Percentiles rank a stretch among this genome's conserved stretches.
Conservation (phyloP, 2,113 vertebrate genomes). For the Stigmatopora argus region DNA sequence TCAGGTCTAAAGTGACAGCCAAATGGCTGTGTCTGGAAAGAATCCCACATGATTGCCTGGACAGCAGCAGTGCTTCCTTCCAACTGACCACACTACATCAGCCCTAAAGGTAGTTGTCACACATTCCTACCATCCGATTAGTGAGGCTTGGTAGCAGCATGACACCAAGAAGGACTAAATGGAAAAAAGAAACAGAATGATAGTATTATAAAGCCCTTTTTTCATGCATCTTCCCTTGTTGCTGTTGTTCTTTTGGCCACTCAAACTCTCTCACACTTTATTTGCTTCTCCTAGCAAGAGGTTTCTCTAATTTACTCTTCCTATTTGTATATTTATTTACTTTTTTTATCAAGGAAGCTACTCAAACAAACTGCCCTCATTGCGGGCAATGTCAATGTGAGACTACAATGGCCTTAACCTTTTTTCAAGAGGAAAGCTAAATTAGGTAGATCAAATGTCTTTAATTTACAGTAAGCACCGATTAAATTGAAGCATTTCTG, state of each 20-base stretch:
- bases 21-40: constrained; percentile 25
- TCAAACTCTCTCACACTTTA: constrained; percentile 5
- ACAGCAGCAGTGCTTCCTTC: constrained; percentile 46
- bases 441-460: constrained; percentile 12
- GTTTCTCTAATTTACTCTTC: constrained; percentile 19
- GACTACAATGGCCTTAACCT: constrained; percentile 22
- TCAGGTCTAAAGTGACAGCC: constrained; percentile 22
- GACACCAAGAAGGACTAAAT: constrained; percentile 3
- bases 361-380: constrained; percentile 8
- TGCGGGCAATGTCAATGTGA: constrained; percentile 16
- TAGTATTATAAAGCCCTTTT: constrained; percentile 25
- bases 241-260: constrained; percentile 18
- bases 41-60: constrained; percentile 37
- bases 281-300: constrained; percentile 1
- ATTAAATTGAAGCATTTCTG: constrained; percentile 22
- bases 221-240: constrained; percentile 36
- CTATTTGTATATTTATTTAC: constrained; percentile 3
- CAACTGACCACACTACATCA: constrained; percentile 62
- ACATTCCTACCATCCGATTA: constrained; percentile 49
- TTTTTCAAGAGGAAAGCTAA: constrained; percentile 4
- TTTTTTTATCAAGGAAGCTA: constrained; percentile 5
- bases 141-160: constrained; percentile 29
- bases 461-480: constrained; percentile 28
- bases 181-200: constrained; percentile 15
- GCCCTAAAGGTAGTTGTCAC: constrained; percentile 55